Conservation (phyloP, 2,113 vertebrate genomes). For the Rhombomys opimus region DNA sequence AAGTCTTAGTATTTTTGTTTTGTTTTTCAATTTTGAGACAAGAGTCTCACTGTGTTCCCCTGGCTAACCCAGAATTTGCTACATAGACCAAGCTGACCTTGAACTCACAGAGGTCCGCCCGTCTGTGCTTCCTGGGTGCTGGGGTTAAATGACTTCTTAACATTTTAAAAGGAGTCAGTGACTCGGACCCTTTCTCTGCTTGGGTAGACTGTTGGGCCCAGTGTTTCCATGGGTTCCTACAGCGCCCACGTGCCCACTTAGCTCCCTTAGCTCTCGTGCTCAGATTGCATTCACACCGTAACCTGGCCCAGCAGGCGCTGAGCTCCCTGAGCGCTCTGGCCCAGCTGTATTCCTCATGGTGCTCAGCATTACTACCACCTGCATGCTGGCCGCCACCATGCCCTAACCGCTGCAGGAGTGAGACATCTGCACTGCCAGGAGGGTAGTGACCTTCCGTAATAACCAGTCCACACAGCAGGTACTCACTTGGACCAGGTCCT, state of each 20-base stretch:
- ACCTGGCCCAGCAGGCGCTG: background rate
- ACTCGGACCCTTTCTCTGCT: background rate
- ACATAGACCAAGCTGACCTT: background rate
- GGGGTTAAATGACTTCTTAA: background rate
- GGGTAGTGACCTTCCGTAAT: background rate
- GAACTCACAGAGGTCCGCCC: background rate
- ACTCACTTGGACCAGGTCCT: background rate
- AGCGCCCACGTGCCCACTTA: too few species aligned
- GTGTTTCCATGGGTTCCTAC: background rate
- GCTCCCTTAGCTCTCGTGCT: background rate
- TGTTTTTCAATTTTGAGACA: background rate
- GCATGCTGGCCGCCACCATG: background rate
- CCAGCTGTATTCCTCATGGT: background rate
- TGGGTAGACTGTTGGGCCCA: background rate
- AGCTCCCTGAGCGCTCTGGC: background rate
- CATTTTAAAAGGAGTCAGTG: background rate
- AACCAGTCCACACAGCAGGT: background rate
- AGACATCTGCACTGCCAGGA: background rate
- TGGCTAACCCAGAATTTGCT: background rate
- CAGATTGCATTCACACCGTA: background rate
- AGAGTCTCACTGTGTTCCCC: background rate
- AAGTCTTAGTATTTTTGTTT: background rate
- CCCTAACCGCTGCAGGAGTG: background rate
- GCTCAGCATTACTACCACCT: background rate
- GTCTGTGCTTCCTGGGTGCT: background rate